phyloP scores from a whole-genome alignment of 1,140 invertebrate species.

The Apis florea region DNA sequence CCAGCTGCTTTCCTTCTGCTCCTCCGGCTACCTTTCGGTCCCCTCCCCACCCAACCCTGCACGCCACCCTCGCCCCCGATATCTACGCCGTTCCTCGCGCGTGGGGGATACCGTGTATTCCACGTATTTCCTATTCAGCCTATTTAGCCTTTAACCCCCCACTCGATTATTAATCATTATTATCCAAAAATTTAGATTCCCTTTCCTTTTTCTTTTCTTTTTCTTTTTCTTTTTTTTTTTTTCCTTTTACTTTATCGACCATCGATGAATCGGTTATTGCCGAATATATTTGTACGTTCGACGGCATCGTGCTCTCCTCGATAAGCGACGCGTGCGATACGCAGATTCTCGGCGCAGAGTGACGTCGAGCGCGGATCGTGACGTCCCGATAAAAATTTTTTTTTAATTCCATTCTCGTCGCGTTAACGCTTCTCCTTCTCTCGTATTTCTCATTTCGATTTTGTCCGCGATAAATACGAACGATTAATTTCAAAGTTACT shows the following conservation, averaged over 20 bases:
- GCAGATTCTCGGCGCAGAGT: background rate
- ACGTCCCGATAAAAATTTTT: background rate
- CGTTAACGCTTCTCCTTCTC: background rate
- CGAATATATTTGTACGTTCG: background rate
- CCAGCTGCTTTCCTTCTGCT: conserved; percentile 32
- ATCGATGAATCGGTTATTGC: background rate
- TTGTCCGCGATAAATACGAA: too few relatives aligned
- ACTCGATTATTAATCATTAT: too few relatives aligned
- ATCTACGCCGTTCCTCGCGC: conserved; percentile 28
- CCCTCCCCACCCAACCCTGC: conserved; percentile 65
- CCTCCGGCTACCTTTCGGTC: conserved; percentile 58
- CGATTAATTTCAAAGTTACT: too few relatives aligned
- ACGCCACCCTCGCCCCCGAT: conserved; percentile 71
- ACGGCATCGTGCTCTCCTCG: conserved; percentile 1
- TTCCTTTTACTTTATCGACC: too few relatives aligned
- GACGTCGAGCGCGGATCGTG: background rate
- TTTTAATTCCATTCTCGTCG: background rate
- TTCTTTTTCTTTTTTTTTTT: too few relatives aligned
- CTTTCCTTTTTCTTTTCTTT: background rate
- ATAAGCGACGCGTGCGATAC: background rate
- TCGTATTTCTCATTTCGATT: too few relatives aligned
- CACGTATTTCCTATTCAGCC: conserved; percentile 55
- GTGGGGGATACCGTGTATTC: conserved; percentile 63
- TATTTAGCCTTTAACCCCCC: conserved; percentile 18
- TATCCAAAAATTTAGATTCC: background rate